Base-by-base conservation (phyloP, 2,113 vertebrate genomes). In the Platichthys stellatus region DNA sequence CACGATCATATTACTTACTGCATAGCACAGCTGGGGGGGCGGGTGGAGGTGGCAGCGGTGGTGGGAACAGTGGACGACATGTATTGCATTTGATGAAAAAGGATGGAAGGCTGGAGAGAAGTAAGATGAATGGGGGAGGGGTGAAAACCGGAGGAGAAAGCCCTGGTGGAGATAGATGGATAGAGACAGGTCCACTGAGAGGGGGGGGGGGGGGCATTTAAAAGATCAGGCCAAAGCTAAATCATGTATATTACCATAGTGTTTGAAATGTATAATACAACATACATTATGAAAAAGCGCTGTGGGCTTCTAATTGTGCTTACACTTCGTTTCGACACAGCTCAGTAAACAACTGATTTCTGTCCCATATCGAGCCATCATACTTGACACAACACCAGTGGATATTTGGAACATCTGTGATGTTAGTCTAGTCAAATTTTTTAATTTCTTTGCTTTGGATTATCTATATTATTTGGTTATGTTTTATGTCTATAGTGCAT, bases 1-100 rank as follows among this genome's bases (percentile, higher is more conserved):
- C 78, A 75, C 65, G 73, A 88, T 86, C 72, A 0, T 85, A 90
- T 90, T 87, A 90, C 87, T 85, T 81, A 83, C 83, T 84, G 74
- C 73, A 77, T 59, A 60, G 72, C 64, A 5, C 59, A 62, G 81
- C 66, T 56, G 76, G 78, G 61, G 73, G 45, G 75, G 75, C 24
- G 13, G 5, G 18, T 15, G 75, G 45, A 24, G 74, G 67, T 57
- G 74, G 75, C 7, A 14, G 71, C 18, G 6, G 64, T 2, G 54
- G 60, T 5, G 67, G 49, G 64, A 72, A 54, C 23, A 0, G n/a
- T 12, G 56, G 73, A 76, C 7, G 8, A 21, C 2, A 21, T 65
- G 69, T 40, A 47, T 70, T 53, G 17, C 24, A 62, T 76, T 61
- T 81, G 80, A 87, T 85, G 63, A 77, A 82, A 61, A 53, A 58